Evolutionary conservation across 2,113 vertebrate species (phyloP), one percentile per base, ranked within the genome.

Genomic region (Psilopogon haemacephalus): DNA sequence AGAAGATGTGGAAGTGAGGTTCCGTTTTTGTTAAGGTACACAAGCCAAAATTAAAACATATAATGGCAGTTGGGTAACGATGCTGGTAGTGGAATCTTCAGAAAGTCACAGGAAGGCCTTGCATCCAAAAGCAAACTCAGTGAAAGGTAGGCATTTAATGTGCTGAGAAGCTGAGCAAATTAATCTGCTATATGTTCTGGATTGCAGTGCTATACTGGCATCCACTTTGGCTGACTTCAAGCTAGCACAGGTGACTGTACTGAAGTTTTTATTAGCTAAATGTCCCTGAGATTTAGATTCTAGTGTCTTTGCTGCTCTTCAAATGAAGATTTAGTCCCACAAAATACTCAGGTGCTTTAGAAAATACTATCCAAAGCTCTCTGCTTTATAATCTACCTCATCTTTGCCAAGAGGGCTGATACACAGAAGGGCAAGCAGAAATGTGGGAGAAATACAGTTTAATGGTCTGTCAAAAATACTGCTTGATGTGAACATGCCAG

Each of bases 401-500:
- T 72, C 74, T 83, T 83, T 89, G 56, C 46, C 28, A 76, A 87
- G 52, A 30, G 28, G 33, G 78, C 38, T 32, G 33, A 85, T 15
- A 85, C 18, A 64, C 23, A 83, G 30, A 12, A 93, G 33, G 46
- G 46, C 28, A 90, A 87, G 60, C 32, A 87, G 58, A 38, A 42
- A 89, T 67, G n/a, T 9, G 19, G 68, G 46, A 92, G 70, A 82
- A 91, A 32, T 26, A 58, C 6, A 27, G 73, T 95, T 85, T 54
- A 91, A 89, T 89, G n/a, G n/a, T n/a, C 64, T 89, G 52, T 92
- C 78, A 91, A 83, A 80, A 94, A 54, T 30, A 68, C 52, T 46
- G 70, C 46, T 90, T 93, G 68, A 92, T 44, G 16, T 63, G 64
- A 87, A 46, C 23, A 38, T 12, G 60, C 14, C 59, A 48, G 71